phyloP scores from a whole-genome alignment of 2,888 invertebrate genomes.

The Perizoma affinitatum region DNA sequence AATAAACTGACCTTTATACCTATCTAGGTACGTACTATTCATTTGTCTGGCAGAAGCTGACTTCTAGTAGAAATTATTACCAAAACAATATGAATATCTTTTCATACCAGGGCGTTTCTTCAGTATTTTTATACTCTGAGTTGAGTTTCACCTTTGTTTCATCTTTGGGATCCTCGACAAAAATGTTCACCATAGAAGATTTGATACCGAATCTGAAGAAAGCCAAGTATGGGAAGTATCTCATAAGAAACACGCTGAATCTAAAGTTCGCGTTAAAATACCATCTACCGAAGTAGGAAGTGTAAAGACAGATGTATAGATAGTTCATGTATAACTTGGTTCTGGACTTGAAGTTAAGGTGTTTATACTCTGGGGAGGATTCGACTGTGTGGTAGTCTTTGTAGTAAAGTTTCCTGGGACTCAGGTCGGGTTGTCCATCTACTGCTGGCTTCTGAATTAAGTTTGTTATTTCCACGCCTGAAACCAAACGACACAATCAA shows the following conservation, averaged over 20 bases:
- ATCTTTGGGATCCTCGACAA: conserved; percentile 67
- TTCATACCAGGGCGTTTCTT: conserved; percentile 56
- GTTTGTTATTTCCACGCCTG: conserved; percentile 61
- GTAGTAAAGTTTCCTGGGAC: conserved; percentile 61
- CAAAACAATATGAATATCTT: conserved; percentile 52
- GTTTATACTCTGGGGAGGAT: conserved; percentile 73
- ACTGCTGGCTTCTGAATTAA: conserved; percentile 55
- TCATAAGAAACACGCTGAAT: conserved; percentile 85
- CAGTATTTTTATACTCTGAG: conserved; percentile 56
- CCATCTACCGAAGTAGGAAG: conserved; percentile 79
- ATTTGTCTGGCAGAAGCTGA: no score
- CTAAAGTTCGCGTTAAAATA: conserved; percentile 86
- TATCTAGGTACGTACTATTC: no score
- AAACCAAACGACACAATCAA: conserved; percentile 8
- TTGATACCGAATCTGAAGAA: conserved; percentile 86
- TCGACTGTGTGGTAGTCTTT: conserved; percentile 71
- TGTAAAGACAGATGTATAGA: conserved; percentile 57
- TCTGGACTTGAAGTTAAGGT: conserved; percentile 52
- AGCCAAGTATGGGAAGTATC: conserved; percentile 88
- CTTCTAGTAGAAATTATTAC: conserved; percentile 33
- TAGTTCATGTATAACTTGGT: conserved; percentile 55
- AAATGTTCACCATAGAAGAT: conserved; percentile 85
- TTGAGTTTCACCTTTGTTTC: conserved; percentile 63
- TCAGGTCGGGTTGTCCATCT: conserved; percentile 52
- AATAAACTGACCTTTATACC: no score